Base-by-base conservation (phyloP, 2,797 vertebrate genomes). In the Alectoris magna region DNA sequence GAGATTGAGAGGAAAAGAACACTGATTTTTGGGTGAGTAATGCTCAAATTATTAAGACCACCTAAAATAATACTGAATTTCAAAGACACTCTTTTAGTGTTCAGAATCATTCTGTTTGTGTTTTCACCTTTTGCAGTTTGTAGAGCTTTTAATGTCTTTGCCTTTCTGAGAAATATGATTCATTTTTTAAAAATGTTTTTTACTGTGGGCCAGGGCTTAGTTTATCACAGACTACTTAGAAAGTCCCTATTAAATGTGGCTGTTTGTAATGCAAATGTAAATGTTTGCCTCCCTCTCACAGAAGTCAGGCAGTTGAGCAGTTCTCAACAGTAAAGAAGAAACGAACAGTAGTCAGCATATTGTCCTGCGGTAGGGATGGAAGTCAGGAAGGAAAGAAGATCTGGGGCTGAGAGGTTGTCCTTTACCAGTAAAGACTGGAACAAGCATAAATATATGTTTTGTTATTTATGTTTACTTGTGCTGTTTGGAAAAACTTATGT, bases 121-220 rank as follows among this genome's bases (percentile, higher is more conserved):
- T 88, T 75, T 89, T 85, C 11, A n/a, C 62, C 70, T 93, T 83
- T 51, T 84, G n/a, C 23, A 55, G 46, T 69, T 81, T 43, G 19
- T 29, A 56, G 82, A 89, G 55, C 48, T 83, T 59, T 83, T 87
- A 38, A 7, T 38, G 14, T 68, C 36, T 89, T 77, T 39, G 31
- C 23, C 59, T 79, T 93, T 93, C 80, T 82, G 73, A 95, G 91
- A 92, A 91, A 68, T 49, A 91, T 39, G 67, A 95, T 86, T 92
- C 1, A 90, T 84, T 90, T 6, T 0, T 29, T 62, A 58, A 88
- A 79, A 87, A 76, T 55, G 29, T 84, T 93, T 91, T 53, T 38
- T 74, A 84, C 34, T 41, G 16, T 58, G 41, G 11, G 56, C 73
- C 60, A 46, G 73, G 43, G 16, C 0, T 0, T 70, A 87, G 60